These are phyloP conservation scores for Agrilus mali DNA, from an alignment of 2,888 invertebrate species.

Conservation along the genomic window DNA sequence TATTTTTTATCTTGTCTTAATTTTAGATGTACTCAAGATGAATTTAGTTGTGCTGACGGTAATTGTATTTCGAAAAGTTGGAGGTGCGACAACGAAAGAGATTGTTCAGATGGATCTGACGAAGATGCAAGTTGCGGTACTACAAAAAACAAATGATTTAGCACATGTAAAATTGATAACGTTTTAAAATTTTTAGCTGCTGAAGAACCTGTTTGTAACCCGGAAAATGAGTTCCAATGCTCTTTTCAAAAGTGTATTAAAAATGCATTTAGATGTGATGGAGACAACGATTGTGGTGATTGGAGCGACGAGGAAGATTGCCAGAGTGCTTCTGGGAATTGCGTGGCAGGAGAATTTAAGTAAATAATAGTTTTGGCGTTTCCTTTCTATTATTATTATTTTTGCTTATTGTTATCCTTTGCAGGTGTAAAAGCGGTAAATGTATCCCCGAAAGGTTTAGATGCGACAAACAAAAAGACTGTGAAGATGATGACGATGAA, in stretches of 20 bases:
- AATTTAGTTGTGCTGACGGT: slow-evolving; percentile 61
- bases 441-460: slow-evolving; percentile 68
- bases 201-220: slow-evolving; percentile 38
- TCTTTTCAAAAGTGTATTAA: slow-evolving; percentile 57
- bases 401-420: slow-evolving; percentile 7
- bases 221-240: slow-evolving; percentile 62
- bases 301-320: slow-evolving; percentile 79
- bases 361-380: slow-evolving; percentile 28
- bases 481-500: slow-evolving; percentile 68
- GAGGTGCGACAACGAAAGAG: slow-evolving; percentile 63
- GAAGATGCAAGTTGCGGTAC: slow-evolving; percentile 49
- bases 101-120: slow-evolving; percentile 65
- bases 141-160: neutral
- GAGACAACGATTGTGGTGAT: slow-evolving; percentile 78
- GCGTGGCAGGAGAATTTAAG: slow-evolving; percentile 61
- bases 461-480: slow-evolving; percentile 71
- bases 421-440: slow-evolving; percentile 59
- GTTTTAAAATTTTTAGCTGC: no score
- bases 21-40: slow-evolving; percentile 55
- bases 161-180: neutral
- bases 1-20: neutral
- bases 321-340: slow-evolving; percentile 47
- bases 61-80: slow-evolving; percentile 61
- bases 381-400: neutral
- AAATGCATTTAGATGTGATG: slow-evolving; percentile 66